phyloP scores from a whole-genome alignment of 2,888 invertebrate genomes.

The Hemithea aestivaria region DNA sequence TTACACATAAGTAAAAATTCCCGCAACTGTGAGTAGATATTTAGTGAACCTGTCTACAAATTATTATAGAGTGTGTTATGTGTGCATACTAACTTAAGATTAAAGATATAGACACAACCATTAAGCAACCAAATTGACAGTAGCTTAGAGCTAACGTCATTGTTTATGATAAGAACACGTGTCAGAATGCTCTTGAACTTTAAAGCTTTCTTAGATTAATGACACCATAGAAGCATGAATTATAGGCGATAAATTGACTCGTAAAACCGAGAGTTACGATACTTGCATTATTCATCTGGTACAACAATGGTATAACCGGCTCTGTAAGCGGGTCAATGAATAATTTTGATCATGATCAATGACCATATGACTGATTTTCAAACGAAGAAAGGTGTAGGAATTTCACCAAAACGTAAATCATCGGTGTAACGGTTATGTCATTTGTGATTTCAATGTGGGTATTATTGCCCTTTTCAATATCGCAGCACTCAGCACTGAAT shows the following conservation, averaged over 20 bases:
- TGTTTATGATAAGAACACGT: conserved; percentile 13
- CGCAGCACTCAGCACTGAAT: too few relatives aligned
- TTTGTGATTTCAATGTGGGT: not conserved
- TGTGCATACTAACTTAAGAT: too few relatives aligned
- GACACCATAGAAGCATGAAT: conserved; percentile 37
- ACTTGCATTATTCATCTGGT: conserved; percentile 54
- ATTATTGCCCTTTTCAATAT: too few relatives aligned
- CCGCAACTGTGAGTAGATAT: too few relatives aligned
- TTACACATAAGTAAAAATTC: too few relatives aligned
- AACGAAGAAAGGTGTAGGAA: conserved; percentile 12
- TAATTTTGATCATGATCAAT: conserved; percentile 44
- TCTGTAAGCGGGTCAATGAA: conserved; percentile 40
- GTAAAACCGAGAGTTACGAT: conserved; percentile 49
- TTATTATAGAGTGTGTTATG: too few relatives aligned
- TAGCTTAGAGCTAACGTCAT: not conserved
- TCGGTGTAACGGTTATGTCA: not conserved
- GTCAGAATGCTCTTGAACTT: conserved; percentile 30
- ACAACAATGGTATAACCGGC: conserved; percentile 46
- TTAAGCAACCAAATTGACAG: too few relatives aligned
- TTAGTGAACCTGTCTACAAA: too few relatives aligned
- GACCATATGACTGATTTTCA: conserved; percentile 25
- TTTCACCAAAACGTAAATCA: conserved; percentile 1
- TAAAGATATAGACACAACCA: too few relatives aligned
- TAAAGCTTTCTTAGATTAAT: conserved; percentile 30
- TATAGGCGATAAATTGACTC: conserved; percentile 40